Evolutionary conservation across 2,888 invertebrate species (phyloP), one percentile per base, ranked within the genome.

Genomic region (Oeneis ivallda): DNA sequence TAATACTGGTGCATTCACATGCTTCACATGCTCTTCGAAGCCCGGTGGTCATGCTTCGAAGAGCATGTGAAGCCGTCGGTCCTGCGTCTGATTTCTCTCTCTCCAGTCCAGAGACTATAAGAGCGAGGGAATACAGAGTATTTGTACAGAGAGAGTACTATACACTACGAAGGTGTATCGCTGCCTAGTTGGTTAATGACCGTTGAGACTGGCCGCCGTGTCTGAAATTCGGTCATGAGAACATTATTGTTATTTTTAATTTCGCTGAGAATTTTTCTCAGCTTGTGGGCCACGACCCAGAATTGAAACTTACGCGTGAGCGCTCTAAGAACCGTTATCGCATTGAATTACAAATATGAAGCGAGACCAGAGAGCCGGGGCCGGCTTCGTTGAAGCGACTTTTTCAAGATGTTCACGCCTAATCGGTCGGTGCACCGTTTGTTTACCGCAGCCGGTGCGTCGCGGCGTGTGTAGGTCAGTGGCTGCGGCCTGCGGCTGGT

Each of bases 381-480:
- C 75, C 70, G 74, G 74, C 78, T 76, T 71, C 71, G 67, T 72
- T 77, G 75, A 74, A 75, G 76, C 78, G 75, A 77, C 76, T 77
- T 81, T 78, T 82, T 78, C 73, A 73, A 77, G 77, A 79, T 76
- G 78, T 78, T 75, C 72, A 76, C 79, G 75, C 81, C 81, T 85
- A 89, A 90, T 92, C 90, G 91, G 88, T 89, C 90, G 89, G 79
- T 88, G 91, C 91, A 91, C 91, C 89, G 89, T 87, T 87, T 90
- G 90, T 90, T 89, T 89, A 87, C 88, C 85, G 85, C 80, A 81
- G 85, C 79, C 84, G 83, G 79, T 80, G 82, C 79, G 77, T 76
- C 76, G 79, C 79, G 75, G 75, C 79, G 79, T 86, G 86, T 89
- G 88, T 90, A 87, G 89, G 90, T 90, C 91, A 87, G 82, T 80